Base-by-base conservation (phyloP, 2,113 vertebrate species). In the Polypterus senegalus region DNA sequence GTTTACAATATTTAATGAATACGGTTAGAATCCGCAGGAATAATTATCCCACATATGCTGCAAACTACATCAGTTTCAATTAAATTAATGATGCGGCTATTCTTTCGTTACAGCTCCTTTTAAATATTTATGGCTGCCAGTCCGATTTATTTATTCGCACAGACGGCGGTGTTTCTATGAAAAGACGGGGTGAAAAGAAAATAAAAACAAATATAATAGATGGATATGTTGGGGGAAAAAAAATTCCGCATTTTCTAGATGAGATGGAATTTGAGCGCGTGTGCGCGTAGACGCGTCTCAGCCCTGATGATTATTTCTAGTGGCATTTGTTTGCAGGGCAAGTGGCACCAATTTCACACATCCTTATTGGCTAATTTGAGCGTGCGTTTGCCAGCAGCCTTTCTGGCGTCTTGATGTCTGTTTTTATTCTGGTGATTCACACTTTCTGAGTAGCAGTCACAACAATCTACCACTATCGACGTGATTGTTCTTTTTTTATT, bases 1-100 rank as follows among this genome's bases (percentile, higher is more conserved):
- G 83, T 86, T 77, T 79, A 27, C 27, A 76, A 83, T 82, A 85
- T 86, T 85, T 84, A 88, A 86, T 88, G 86, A 86, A 78, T 68
- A 66, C 82, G 79, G 85, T 86, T 83, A 82, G 82, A 84, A 82
- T 86, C 71, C 62, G 73, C 73, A 76, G 79, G 74, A 86, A 82
- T 82, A 73, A 51, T 9, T 51, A 51, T 51, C 6, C 6, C 9
- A 51, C 6, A 6, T 7, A 51, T 51, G 78, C 64, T 60, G 54
- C 69, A 75, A 68, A 69, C 71, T 71, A 73, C 68, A 72, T 75
- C 9, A 55, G 6, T 27, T 55, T 55, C 54, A 3, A 9, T 55
- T 73, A 79, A 77, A 76, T 69, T 69, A 77, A 81, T 65, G 67
- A 73, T 70, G 27, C 27, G 27, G 27, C 27, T 27, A 27, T 27